Base-by-base conservation (phyloP, 1,140 invertebrate genomes). In the Geopemphigus sp. region DNA sequence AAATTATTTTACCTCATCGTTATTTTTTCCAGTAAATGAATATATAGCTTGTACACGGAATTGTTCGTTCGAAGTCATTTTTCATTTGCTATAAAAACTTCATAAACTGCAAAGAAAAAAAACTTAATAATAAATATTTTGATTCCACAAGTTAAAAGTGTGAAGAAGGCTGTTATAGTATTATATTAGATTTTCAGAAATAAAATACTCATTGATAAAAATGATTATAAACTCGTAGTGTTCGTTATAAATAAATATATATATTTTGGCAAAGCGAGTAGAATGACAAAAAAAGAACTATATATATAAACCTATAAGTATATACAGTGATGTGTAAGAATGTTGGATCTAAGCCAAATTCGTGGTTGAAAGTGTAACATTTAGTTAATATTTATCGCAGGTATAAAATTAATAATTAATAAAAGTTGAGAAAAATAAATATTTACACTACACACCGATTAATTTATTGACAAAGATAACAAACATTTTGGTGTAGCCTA, bases 21-120 rank as follows among this genome's bases (percentile, higher is more conserved):
- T 98, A 85, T 98, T 98, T 85, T 92, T 93, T 68, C 95, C 95
- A 87, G 95, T 95, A 85, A 98, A 98, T 81, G 94, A 92, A 87
- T 94, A 96, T 66, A 97, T 88, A 81, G 96, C 95, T 85, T 94
- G 92, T 14, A 97, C 95, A 82, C 94, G 88, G 84, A 91, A 89
- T 83, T 91, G 90, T 84, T 90, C 89, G 82, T 85, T 78, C 22
- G 74, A 63, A 47, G 74, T 19, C 74, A 78, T 78, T 74, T 74
- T 59, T 5, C 1, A 39, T 56, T 32, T 6, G 39, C 32, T 47
- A 50, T 47, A 26, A 56, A 57, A 61, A 50, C 54, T n/a, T 15
- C 39, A 61, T 59, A 8, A 59, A 76, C 73, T 76, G 32, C 17
- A 26, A 78, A 61, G 63, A 29, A 19, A 59, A 32, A 53, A 74